A percentile compares a stretch with the other conserved stretches of the same genome.
These are phyloP conservation scores for Nyctibius bracteatus DNA, from an alignment of 2,113 vertebrate species.

Conservation along the genomic window DNA sequence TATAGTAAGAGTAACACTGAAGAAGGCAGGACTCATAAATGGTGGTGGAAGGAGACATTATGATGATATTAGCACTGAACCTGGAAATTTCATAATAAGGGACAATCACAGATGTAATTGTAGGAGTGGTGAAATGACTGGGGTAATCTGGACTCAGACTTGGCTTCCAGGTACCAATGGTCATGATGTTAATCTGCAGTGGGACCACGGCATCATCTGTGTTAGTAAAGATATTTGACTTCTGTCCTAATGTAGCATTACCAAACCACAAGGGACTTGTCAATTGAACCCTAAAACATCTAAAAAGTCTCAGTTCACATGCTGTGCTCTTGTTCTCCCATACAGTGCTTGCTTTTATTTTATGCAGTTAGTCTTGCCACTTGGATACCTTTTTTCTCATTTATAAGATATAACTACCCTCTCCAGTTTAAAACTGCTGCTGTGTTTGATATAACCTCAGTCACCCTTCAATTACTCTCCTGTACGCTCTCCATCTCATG, in stretches of 20 bases:
- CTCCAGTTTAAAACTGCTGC: not conserved
- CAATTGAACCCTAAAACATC: not conserved
- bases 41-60: not conserved
- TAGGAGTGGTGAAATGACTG: not conserved
- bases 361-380: not conserved
- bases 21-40: not conserved
- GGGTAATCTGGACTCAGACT: not conserved
- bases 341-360: not conserved
- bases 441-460: not conserved
- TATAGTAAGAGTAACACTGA: not conserved
- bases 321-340: not conserved
- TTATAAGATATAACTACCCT: not conserved
- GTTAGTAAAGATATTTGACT: not conserved
- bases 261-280: not conserved
- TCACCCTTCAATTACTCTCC: not conserved
- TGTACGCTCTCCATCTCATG: fast-evolving
- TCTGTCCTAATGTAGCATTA: not conserved
- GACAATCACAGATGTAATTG: not conserved
- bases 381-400: not conserved
- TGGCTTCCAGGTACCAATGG: not conserved
- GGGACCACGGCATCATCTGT: not conserved
- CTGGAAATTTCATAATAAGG: not conserved
- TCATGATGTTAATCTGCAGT: not conserved
- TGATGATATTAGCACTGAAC: not conserved
- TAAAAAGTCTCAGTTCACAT: not conserved